Evolutionary conservation across 2,888 invertebrate genomes (phyloP).

Genomic region (Augiades crinisus): DNA sequence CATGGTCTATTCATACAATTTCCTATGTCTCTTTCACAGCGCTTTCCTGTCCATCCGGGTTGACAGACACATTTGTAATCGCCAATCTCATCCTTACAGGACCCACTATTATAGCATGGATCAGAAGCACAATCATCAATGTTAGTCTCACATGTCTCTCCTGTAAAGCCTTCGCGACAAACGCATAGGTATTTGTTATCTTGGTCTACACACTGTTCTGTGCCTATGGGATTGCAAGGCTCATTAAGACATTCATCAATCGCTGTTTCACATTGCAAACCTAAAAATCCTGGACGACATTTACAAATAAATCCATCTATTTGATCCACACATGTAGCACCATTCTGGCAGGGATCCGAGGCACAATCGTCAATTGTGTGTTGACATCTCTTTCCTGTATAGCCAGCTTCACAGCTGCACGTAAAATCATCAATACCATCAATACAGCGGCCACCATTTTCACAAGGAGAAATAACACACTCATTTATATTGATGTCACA

Average conservation of each 20-base stretch:
- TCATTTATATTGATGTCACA: constrained; percentile 97
- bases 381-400: constrained; percentile 95
- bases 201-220: constrained; percentile 93
- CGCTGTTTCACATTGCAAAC: constrained; percentile 96
- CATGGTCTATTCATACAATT: constrained; percentile 93
- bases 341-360: constrained; percentile 94
- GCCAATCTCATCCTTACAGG: constrained; percentile 92
- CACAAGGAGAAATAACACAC: constrained; percentile 93
- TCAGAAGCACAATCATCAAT: constrained; percentile 92
- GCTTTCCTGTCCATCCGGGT: constrained; percentile 92
- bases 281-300: constrained; percentile 95
- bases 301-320: constrained; percentile 95
- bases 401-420: constrained; percentile 96
- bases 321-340: constrained; percentile 93
- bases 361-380: constrained; percentile 96
- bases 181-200: constrained; percentile 93
- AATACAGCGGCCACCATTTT: constrained; percentile 95
- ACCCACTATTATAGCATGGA: constrained; percentile 94
- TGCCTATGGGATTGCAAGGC: constrained; percentile 94
- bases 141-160: constrained; percentile 91
- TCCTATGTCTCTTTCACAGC: constrained; percentile 93
- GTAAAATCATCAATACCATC: constrained; percentile 92
- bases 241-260: constrained; percentile 95
- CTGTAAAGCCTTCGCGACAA: constrained; percentile 94
- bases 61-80: constrained; percentile 91